Percentiles rank a stretch among this genome's conserved stretches.
These are phyloP conservation scores for Lates calcarifer DNA, from an alignment of 2,113 vertebrate species.

Conservation along the genomic window DNA sequence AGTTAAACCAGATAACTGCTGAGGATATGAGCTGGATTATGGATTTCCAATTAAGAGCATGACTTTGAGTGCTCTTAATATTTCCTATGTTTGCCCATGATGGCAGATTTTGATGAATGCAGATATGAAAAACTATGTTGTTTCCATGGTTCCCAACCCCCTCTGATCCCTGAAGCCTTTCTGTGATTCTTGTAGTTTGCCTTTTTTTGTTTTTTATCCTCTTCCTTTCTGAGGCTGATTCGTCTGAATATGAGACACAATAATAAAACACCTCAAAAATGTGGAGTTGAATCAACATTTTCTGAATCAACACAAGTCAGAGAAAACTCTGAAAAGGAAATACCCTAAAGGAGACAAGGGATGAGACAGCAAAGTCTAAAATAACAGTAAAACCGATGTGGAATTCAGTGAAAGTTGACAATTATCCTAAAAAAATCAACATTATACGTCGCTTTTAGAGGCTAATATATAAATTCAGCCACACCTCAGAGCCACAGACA, in stretches of 20 bases:
- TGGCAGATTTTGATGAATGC: not conserved
- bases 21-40: not conserved
- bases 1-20: not conserved
- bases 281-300: not conserved
- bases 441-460: not conserved
- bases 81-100: not conserved
- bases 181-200: not conserved
- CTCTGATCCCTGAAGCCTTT: not conserved
- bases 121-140: no score
- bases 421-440: not conserved
- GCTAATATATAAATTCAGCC: slow-evolving; percentile 6
- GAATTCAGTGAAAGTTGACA: not conserved
- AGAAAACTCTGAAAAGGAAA: not conserved
- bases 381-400: slow-evolving; percentile 1
- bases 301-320: not conserved
- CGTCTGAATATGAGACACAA: not conserved
- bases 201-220: not conserved
- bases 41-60: not conserved
- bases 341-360: not conserved
- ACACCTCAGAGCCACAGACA: not conserved
- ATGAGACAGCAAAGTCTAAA: not conserved
- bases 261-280: slow-evolving; percentile 5
- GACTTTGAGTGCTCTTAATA: not conserved
- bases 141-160: not conserved
- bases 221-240: not conserved